Evolutionary conservation across 2,113 vertebrate species (phyloP), one percentile per base, ranked within the genome.

Genomic region (Festucalex cinctus): DNA sequence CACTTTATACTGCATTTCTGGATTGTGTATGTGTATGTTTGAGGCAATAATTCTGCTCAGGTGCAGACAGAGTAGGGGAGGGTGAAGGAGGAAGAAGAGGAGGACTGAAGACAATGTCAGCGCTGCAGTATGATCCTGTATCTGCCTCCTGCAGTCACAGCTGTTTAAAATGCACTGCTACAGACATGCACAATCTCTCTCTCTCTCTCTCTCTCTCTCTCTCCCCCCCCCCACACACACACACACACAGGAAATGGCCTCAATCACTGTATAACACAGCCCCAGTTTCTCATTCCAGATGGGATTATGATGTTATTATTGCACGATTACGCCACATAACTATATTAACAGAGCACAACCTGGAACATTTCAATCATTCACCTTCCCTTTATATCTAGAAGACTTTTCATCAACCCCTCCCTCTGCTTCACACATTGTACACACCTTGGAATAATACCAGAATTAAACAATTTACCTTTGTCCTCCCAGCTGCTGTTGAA

Each of bases 271-370:
- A 61, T 78, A 59, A 77, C 84, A 81, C 82, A 86, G 75, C 85
- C 82, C 81, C 79, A 81, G 81, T 87, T 85, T 85, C 80, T 88
- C 83, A 82, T 88, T 86, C 85, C 81, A 83, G 86, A 90, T 88
- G 72, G 87, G 83, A 84, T 89, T 89, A 90, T 84, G 82, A 87
- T 88, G 87, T 85, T 88, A 85, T 90, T 90, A 90, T 84, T 88
- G 82, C 72, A 70, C 85, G 75, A 86, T 89, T 88, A 88, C 80
- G 70, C 74, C 80, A 81, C 71, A 60, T 87, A 87, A 90, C 83
- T 81, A 78, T 80, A 85, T 90, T 90, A 88, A 75, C 82, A 80
- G 83, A 83, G 83, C 77, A 85, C 82, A 88, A 86, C 83, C 87
- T 86, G 85, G 84, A 80, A 82, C 85, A 77, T 78, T 82, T 83